A percentile compares a stretch with the other conserved stretches of the same genome.
Evolutionary conservation across 2,888 invertebrate species (phyloP).

Genomic region (Oxycera nigricornis): DNA sequence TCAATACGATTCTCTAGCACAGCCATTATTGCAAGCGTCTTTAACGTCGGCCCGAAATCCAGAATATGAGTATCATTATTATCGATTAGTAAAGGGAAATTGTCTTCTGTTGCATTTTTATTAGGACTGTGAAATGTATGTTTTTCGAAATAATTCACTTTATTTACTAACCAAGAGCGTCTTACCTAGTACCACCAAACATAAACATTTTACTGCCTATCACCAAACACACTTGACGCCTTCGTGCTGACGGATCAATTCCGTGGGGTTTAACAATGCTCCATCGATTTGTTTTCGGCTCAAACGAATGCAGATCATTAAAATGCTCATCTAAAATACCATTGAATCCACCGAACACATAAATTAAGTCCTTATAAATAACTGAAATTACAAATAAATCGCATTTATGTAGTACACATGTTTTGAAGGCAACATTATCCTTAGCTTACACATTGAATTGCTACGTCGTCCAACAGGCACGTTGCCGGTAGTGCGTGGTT

Average conservation of each 20-base stretch:
- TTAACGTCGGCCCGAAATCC: constrained; percentile 78
- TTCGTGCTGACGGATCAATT: constrained; percentile 68
- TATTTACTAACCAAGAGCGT: too few relatives aligned
- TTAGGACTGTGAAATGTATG: constrained; percentile 40
- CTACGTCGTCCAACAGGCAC: constrained; percentile 84
- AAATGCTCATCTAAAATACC: constrained; percentile 78
- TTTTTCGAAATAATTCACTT: too few relatives aligned
- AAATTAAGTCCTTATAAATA: constrained; percentile 77
- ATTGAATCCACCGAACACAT: constrained; percentile 91
- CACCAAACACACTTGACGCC: constrained; percentile 82
- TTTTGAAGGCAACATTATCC: not conserved
- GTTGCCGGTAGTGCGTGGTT: constrained; percentile 67
- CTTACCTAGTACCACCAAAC: constrained; percentile 90
- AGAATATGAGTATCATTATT: constrained; percentile 84
- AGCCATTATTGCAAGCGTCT: constrained; percentile 73
- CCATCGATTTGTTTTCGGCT: constrained; percentile 70
- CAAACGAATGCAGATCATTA: constrained; percentile 82
- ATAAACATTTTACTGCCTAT: constrained; percentile 77
- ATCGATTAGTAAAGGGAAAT: constrained; percentile 67
- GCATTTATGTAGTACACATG: not conserved
- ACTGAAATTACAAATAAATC: constrained; percentile 67
- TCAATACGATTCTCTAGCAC: constrained; percentile 73
- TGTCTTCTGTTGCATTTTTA: constrained; percentile 17
- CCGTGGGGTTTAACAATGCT: constrained; percentile 68
- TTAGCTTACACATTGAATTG: constrained; percentile 83